Evolutionary conservation across 2,113 vertebrate genomes (phyloP), one percentile per base, ranked within the genome.

Genomic region (Hippocampus guttulatus): DNA sequence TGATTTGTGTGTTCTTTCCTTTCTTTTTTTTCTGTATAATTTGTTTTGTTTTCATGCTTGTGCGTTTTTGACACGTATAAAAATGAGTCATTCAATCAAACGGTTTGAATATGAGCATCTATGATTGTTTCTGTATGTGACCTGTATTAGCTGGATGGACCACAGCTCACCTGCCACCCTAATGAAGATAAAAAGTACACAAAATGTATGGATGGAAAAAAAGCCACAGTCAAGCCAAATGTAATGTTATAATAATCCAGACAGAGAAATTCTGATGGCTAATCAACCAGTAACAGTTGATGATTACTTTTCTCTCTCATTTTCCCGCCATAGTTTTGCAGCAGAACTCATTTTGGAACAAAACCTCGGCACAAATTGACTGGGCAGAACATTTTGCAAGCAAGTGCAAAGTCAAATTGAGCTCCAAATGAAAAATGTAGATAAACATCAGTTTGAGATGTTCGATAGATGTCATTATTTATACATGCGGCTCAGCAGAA

Each of bases 401-500:
- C 74, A 85, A 72, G 68, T 60, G 67, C 81, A 79, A 81, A 54
- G 74, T 85, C 82, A 80, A 69, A 78, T 77, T 83, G 80, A 79
- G 75, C 68, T 73, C 67, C 70, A 77, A 85, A 27, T 71, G 52
- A 82, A 85, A 71, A 79, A 55, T 69, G 43, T 76, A 73, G 77
- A 85, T 81, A 69, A 70, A 83, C 79, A 86, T 78, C 73, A 9
- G 33, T 78, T 70, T 64, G 57, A 83, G 88, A 89, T 87, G 78
- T 74, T 83, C 85, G 85, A 87, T 76, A 76, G 84, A 83, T 57
- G 82, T 82, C 81, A 83, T 85, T 85, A 85, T 90, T 91, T 84
- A 82, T 88, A 90, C 81, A 84, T 78, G 78, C 76, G 45, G 74
- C 71, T 67, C 58, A 16, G 73, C 52, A 75, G 77, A 86, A 85